Conservation (phyloP, 2,888 invertebrate species). For the Erynnis tages region DNA sequence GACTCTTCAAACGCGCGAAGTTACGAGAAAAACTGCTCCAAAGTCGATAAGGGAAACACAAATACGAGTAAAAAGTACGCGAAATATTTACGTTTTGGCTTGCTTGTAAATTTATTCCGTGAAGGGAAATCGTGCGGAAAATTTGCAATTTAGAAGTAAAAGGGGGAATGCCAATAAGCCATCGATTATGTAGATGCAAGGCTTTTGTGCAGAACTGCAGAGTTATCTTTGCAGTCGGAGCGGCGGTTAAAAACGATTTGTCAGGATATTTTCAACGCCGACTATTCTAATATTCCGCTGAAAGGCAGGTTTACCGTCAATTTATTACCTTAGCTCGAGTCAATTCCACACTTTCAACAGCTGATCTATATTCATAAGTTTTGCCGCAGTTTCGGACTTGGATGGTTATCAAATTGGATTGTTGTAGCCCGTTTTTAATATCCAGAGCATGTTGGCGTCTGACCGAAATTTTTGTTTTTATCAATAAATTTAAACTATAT, state of each 20-base stretch:
- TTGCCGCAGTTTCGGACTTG: neutral
- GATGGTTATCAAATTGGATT: slow-evolving; percentile 3
- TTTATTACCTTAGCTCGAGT: slow-evolving; percentile 34
- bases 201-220: slow-evolving; percentile 69
- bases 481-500: too few relatives aligned
- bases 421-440: neutral
- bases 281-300: slow-evolving; percentile 46
- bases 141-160: slow-evolving; percentile 80
- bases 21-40: slow-evolving; percentile 14
- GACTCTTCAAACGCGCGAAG: slow-evolving; percentile 17
- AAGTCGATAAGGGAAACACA: slow-evolving; percentile 45
- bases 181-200: slow-evolving; percentile 80
- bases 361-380: slow-evolving; percentile 23
- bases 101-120: slow-evolving; percentile 75
- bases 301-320: slow-evolving; percentile 43
- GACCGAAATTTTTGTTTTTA: too few relatives aligned
- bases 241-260: slow-evolving; percentile 66
- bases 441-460: too few relatives aligned
- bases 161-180: slow-evolving; percentile 77
- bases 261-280: slow-evolving; percentile 60
- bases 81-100: slow-evolving; percentile 64
- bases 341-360: slow-evolving; percentile 16
- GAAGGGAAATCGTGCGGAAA: slow-evolving; percentile 78
- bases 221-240: slow-evolving; percentile 73
- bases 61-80: slow-evolving; percentile 55